Conservation (phyloP, 2,888 invertebrate genomes). For the Aromia moschata region DNA sequence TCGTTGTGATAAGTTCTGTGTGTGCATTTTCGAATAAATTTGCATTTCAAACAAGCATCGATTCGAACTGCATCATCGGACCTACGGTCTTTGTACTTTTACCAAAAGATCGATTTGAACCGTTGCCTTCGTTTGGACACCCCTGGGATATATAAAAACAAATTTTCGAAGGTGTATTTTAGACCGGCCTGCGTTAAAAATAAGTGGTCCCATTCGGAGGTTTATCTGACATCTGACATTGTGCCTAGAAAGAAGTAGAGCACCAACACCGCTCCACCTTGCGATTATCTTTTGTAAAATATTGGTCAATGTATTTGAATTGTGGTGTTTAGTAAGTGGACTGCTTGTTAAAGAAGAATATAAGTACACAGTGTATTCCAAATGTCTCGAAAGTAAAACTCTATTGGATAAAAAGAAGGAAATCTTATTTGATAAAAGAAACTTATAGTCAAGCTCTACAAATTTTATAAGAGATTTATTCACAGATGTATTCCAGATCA, state of each 20-base stretch:
- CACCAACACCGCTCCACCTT: not conserved
- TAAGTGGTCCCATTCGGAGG: slow-evolving; percentile 4
- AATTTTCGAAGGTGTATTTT: not conserved
- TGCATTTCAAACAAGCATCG: slow-evolving; percentile 35
- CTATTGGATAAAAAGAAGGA: too few relatives aligned
- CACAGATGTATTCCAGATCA: too few relatives aligned
- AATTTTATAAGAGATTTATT: too few relatives aligned
- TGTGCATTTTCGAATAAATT: slow-evolving; percentile 37
- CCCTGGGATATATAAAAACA: slow-evolving; percentile 5
- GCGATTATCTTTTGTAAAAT: not conserved
- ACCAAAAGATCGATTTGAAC: not conserved
- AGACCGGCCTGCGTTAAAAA: not conserved
- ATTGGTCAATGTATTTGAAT: not conserved
- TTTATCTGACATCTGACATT: slow-evolving; percentile 19
- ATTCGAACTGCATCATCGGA: slow-evolving; percentile 34
- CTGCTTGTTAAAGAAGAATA: too few relatives aligned
- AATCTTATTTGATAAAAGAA: too few relatives aligned
- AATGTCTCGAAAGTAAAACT: too few relatives aligned
- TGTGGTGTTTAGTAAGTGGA: too few relatives aligned
- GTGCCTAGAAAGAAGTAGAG: slow-evolving; percentile 5
- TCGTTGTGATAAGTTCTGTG: too few relatives aligned
- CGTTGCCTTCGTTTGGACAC: slow-evolving; percentile 23
- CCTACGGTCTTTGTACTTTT: slow-evolving; percentile 5
- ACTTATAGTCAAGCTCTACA: too few relatives aligned
- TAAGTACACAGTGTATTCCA: too few relatives aligned